These are phyloP conservation scores for Rhinichthys klamathensis DNA, from an alignment of 2,113 vertebrate genomes.

Conservation along the genomic window DNA sequence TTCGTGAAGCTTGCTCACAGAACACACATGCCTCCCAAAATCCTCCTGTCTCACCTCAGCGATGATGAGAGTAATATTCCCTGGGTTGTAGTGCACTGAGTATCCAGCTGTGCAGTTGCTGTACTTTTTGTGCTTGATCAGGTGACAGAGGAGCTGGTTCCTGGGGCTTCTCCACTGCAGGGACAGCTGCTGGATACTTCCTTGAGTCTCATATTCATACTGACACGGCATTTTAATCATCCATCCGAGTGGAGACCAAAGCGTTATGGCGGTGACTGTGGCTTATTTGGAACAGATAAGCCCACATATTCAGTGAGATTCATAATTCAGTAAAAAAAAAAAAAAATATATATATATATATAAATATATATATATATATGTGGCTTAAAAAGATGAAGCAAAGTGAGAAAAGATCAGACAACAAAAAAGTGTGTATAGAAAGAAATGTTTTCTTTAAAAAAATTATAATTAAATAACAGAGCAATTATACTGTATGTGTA, in stretches of 20 bases:
- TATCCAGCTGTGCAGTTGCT: slow-evolving; percentile 74
- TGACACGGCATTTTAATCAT: slow-evolving; percentile 61
- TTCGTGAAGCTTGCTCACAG: slow-evolving; percentile 72
- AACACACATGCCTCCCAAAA: slow-evolving; percentile 72
- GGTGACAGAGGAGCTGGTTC: slow-evolving; percentile 73
- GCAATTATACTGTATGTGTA: not conserved
- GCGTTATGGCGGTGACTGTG: slow-evolving; percentile 60
- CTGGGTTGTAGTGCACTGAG: slow-evolving; percentile 64
- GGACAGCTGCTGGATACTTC: slow-evolving; percentile 67
- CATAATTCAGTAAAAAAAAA: not conserved
- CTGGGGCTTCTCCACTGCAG: slow-evolving; percentile 74
- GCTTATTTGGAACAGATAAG: not conserved
- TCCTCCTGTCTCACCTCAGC: slow-evolving; percentile 57
- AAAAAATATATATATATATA: too few species aligned
- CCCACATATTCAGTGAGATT: not conserved
- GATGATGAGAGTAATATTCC: slow-evolving; percentile 67
- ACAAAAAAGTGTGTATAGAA: not conserved
- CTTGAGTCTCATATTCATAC: slow-evolving; percentile 67
- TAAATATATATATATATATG: too few species aligned
- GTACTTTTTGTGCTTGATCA: slow-evolving; percentile 77
- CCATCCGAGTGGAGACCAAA: slow-evolving; percentile 56
- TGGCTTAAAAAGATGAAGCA: not conserved
- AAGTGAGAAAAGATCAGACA: not conserved
- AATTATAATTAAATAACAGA: not conserved
- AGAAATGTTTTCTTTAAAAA: not conserved